Conservation (phyloP, 2,113 vertebrate species). For the Numida meleagris region DNA sequence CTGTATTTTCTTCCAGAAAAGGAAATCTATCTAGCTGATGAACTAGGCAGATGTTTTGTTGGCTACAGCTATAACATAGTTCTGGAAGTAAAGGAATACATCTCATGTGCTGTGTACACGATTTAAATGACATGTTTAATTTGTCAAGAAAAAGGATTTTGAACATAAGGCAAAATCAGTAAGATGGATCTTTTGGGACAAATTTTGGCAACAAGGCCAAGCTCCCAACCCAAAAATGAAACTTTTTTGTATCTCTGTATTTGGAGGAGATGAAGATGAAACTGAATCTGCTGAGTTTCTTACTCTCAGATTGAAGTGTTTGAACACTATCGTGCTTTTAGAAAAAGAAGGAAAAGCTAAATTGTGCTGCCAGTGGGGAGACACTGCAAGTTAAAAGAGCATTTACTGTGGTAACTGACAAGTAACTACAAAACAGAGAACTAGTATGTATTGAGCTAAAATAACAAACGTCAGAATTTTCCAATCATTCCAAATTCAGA, state of each 20-base stretch:
- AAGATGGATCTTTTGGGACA: not conserved
- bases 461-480: not conserved
- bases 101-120: not conserved
- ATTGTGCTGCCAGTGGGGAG: not conserved
- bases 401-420: constrained; percentile 14
- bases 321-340: not conserved
- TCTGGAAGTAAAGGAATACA: not conserved
- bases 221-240: not conserved
- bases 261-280: constrained; percentile 6
- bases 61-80: not conserved
- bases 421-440: not conserved
- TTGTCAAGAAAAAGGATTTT: constrained; percentile 7
- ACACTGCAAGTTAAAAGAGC: not conserved
- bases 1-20: not conserved
- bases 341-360: not conserved
- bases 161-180: constrained; percentile 10
- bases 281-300: not conserved
- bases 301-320: not conserved
- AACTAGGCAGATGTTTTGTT: constrained; percentile 28
- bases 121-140: not conserved
- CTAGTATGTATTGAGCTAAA: not conserved
- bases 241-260: not conserved
- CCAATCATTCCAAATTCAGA: not conserved
- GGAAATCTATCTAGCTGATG: not conserved
- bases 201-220: not conserved